Base-by-base conservation (phyloP, 1,140 invertebrate genomes). In the Oreohelix idahoensis region DNA sequence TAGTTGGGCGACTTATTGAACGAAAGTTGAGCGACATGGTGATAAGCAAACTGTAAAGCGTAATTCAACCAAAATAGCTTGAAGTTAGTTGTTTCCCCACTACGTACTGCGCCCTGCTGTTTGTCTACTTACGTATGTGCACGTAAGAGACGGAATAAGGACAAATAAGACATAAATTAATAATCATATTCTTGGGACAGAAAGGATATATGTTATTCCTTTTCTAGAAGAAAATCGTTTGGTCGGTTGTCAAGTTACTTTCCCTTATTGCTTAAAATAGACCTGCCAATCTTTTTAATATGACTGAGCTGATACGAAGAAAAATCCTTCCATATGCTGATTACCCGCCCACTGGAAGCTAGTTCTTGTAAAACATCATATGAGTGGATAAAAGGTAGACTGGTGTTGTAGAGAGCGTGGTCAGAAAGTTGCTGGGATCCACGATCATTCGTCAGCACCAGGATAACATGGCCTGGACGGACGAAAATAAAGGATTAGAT, bases 291-390 rank as follows among this genome's bases (percentile, higher is more conserved):
- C 83, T 88, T 87, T n/a, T 86, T 77, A 70, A 89, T 66, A 73
- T 89, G 87, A 63, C 85, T 85, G 20, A 88, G 81, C 74, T 89
- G 88, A 84, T 89, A 85, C 39, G 87, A 87, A 45, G 88, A 85
- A 76, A 89, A 81, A 79, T 88, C 87, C 83, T 84, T 75, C 86
- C 86, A 89, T 36, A 88, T 85, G 81, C 84, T 87, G 74, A 88
- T 86, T n/a, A 89, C 83, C 45, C 79, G 35, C 32, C 88, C 88
- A 42, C 83, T 82, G 36, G 88, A 85, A 35, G 88, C 86, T 20
- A 89, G 83, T 39, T 88, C 88, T 75, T 88, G 88, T 69, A 89
- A 81, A 32, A 83, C 83, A 35, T 89, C 88, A 39, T 87, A 84
- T 42, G 85, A 84, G 80, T 87, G 88, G 15, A 88, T 74, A 45